Base-by-base conservation (phyloP, 2,797 vertebrate genomes). In the Anguilla megastoma region DNA sequence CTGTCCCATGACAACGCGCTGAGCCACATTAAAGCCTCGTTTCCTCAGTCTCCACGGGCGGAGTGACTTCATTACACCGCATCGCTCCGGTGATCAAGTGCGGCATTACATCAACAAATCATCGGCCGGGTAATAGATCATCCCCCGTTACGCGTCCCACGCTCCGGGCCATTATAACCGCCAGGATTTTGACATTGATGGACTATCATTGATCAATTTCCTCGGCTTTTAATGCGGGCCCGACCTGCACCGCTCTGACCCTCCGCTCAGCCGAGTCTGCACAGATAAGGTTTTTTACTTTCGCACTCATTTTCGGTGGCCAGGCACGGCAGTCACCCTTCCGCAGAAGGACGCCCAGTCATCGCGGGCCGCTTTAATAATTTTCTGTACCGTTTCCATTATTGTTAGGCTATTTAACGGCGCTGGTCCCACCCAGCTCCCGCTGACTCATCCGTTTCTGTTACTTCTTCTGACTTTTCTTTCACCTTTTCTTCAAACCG, bases 21-120 rank as follows among this genome's bases (percentile, higher is more conserved):
- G 79, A 82, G 79, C 9, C 79, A 82, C 45, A 82, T 82, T 82
- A 82, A 82, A 2, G 21, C 24, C 79, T 82, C 24, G 27, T 82
- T 82, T 50, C 36, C 45, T 48, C 79, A 2, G 45, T n/a, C 79
- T 50, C 45, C 33, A 33, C 21, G 36, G 79, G 79, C 41, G 10
- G 1, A 21, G 45, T 9, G 21, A 82, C 79, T 82, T 50, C 79
- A 82, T 82, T 82, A 82, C 79, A 82, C 10, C 50, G 79, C 24
- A 27, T 82, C 24, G 79, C 79, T n/a, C 48, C 18, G 48, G 7
- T 45, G 74, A 82, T 82, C 79, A 82, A 82, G 41, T 82, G 21
- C 79, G n/a, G 6, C 79, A 27, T n/a, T 48, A 27, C 79, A 50
- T 50, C 79, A 82, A 82, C 45, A 48, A 82, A 48, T 82, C 79